These are phyloP conservation scores for Drosophila funebris DNA, from an alignment of 1,140 invertebrate species.

Conservation along the genomic window DNA sequence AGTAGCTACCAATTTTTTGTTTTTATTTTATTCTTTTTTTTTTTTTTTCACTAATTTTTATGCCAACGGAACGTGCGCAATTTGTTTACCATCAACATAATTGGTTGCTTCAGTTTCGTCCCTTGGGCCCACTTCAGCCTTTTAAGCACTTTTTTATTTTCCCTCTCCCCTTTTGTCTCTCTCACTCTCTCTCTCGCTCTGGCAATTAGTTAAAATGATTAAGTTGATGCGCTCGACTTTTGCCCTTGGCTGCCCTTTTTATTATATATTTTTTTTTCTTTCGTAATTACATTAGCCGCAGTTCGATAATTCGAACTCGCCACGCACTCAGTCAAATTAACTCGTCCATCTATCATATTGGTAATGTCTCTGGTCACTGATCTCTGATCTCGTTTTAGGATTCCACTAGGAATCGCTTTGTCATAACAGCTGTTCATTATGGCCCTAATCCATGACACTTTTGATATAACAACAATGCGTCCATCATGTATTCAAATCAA, in stretches of 20 bases:
- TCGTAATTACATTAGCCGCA: conserved; percentile 77
- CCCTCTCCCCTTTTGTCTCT: not conserved
- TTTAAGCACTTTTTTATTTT: conserved; percentile 77
- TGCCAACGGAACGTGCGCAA: conserved; percentile 79
- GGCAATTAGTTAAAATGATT: conserved; percentile 83
- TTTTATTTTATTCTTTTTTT: conserved; percentile 26
- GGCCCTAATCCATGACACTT: conserved; percentile 52
- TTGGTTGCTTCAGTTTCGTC: conserved; percentile 48
- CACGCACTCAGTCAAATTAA: conserved; percentile 75
- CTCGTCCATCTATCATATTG: conserved; percentile 69
- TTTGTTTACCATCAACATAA: conserved; percentile 84
- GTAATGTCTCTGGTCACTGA: conserved; percentile 35
- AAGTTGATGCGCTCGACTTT: conserved; percentile 67
- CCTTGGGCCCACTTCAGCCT: conserved; percentile 67
- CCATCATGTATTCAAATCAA: conserved; percentile 42
- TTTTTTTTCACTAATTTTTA: conserved; percentile 66
- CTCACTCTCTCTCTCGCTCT: conserved; percentile 1
- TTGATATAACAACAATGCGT: conserved; percentile 21
- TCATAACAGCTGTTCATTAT: conserved; percentile 56
- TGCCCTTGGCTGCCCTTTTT: conserved; percentile 16
- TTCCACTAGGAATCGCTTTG: conserved; percentile 42
- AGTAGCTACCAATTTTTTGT: conserved; percentile 52
- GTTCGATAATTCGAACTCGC: conserved; percentile 67
- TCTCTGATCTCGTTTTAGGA: conserved; percentile 14
- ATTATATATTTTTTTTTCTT: conserved; percentile 7